Conservation (phyloP, 2,113 vertebrate genomes). For the Onychostoma macrolepis region DNA sequence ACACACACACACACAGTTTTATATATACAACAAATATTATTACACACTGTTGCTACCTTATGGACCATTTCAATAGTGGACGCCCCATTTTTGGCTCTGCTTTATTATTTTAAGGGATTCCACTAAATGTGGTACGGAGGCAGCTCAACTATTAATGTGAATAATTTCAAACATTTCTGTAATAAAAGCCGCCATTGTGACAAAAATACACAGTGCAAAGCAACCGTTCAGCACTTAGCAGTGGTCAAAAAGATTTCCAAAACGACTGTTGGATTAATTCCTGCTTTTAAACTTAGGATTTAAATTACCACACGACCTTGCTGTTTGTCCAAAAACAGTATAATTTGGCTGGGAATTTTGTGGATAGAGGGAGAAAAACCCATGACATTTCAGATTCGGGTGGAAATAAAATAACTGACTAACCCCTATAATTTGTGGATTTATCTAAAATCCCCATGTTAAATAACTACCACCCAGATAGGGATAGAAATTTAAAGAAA, state of each 20-base stretch:
- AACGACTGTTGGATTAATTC: not conserved
- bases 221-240: not conserved
- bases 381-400: not conserved
- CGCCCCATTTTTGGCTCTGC: not conserved
- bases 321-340: not conserved
- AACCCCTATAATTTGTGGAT: not conserved
- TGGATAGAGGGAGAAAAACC: not conserved
- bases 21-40: no score
- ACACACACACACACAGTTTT: no score
- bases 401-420: not conserved
- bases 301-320: not conserved
- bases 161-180: not conserved
- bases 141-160: not conserved
- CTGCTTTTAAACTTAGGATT: not conserved
- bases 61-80: not conserved
- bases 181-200: not conserved
- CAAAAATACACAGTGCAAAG: not conserved
- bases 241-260: slow-evolving; percentile 5
- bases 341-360: not conserved
- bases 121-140: no score
- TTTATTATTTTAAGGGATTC: not conserved
- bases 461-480: not conserved
- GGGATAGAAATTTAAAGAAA: no score
- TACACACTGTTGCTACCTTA: no score
- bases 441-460: not conserved